A percentile compares a stretch with the other conserved stretches of the same genome.
phyloP scores from a whole-genome alignment of 2,113 vertebrate species.

The Chaenogobius annularis region DNA sequence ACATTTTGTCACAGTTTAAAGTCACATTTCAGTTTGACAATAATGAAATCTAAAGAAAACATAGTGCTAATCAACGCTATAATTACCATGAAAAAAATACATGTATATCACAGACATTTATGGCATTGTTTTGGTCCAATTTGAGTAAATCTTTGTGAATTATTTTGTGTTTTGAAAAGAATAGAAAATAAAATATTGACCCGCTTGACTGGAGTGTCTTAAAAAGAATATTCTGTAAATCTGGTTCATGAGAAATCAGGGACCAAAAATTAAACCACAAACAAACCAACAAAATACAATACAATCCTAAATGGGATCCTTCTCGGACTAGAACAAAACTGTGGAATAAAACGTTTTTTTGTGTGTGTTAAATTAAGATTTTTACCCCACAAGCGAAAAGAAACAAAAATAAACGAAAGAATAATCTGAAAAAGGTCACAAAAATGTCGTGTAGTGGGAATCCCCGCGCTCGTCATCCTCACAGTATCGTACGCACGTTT shows the following conservation, averaged over 20 bases:
- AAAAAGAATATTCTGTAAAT: neutral
- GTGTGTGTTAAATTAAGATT: no score
- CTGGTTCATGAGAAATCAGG: neutral
- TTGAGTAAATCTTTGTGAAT: neutral
- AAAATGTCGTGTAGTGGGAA: neutral
- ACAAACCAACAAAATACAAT: no score
- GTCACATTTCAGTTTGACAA: neutral
- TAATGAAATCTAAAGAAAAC: neutral
- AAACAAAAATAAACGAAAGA: neutral
- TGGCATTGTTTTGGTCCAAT: neutral
- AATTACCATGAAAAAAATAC: no score
- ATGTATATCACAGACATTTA: no score
- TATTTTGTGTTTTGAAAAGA: neutral
- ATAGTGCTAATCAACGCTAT: no score
- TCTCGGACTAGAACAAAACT: no score
- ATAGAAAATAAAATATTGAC: neutral
- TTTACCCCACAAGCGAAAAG: no score
- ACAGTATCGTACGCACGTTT: neutral
- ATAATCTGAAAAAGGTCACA: neutral
- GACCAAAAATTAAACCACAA: no score
- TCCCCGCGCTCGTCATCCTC: no score
- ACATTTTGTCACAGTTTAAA: neutral
- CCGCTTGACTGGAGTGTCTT: neutral
- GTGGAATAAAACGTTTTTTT: no score
- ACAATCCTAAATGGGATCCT: no score